Percentiles rank a stretch among this genome's conserved stretches.
Evolutionary conservation across 2,797 vertebrate genomes (phyloP).

Genomic region (Intellagama lesueurii): DNA sequence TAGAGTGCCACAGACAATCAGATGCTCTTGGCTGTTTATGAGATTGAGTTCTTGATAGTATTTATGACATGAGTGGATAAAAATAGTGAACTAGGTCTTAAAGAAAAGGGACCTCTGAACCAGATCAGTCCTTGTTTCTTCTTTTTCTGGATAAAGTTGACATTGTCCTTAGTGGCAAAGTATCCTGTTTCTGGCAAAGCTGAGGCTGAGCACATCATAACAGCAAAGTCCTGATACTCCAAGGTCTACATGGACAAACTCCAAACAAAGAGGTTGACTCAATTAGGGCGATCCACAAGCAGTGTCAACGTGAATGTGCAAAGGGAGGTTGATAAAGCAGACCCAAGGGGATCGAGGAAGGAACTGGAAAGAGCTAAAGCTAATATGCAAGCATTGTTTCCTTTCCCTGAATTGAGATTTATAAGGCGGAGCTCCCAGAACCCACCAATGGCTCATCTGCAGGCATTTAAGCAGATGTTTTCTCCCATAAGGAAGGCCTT

Average conservation of each 20-base stretch:
- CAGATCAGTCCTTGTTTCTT: background rate
- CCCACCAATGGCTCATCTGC: no score
- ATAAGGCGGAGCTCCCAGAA: no score
- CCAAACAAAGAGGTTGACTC: background rate
- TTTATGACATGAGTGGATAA: slow-evolving; percentile 1
- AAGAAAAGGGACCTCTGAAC: background rate
- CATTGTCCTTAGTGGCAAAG: accelerated
- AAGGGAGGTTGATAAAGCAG: background rate
- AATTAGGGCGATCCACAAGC: background rate
- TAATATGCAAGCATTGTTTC: background rate
- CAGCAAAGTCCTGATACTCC: background rate
- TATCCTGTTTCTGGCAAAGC: background rate
- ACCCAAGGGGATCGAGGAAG: background rate
- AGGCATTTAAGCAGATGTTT: no score
- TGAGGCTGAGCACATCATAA: background rate
- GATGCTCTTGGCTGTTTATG: background rate
- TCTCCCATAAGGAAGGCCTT: no score
- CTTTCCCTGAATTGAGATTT: no score
- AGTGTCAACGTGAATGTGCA: background rate
- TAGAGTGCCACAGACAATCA: slow-evolving; percentile 13
- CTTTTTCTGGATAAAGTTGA: background rate
- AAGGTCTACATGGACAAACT: background rate
- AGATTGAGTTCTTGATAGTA: background rate
- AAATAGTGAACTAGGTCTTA: background rate
- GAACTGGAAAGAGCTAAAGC: background rate